Percentiles rank a stretch among this genome's conserved stretches.
These are phyloP conservation scores for Eupithecia subumbrata DNA, from an alignment of 2,888 invertebrate genomes.

Conservation along the genomic window DNA sequence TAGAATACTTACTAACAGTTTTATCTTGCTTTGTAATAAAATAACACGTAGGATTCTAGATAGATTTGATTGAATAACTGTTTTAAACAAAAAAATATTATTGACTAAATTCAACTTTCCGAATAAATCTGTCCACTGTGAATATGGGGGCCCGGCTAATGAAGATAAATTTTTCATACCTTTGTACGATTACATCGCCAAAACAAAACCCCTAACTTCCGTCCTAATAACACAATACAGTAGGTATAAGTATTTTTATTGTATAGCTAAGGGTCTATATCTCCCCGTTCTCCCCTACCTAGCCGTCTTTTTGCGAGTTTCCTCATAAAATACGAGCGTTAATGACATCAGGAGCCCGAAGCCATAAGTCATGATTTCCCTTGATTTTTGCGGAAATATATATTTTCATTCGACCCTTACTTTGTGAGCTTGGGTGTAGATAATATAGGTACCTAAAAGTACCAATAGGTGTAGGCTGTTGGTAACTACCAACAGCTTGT, in stretches of 20 bases:
- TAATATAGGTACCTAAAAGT: neutral
- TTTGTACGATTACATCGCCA: neutral
- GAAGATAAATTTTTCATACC: slow-evolving; percentile 4
- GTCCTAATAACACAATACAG: neutral
- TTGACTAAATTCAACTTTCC: neutral
- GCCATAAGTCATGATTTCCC: slow-evolving; percentile 77
- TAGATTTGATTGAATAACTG: no score
- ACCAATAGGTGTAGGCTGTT: neutral
- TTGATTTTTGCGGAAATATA: slow-evolving; percentile 68
- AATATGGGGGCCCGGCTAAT: neutral
- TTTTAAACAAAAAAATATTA: no score
- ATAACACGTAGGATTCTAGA: no score
- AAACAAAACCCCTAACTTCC: neutral
- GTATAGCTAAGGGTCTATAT: slow-evolving; percentile 6
- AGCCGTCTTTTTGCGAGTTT: slow-evolving; percentile 42
- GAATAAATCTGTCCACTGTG: neutral
- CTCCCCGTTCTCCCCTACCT: slow-evolving; percentile 17
- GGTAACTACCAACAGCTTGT: neutral
- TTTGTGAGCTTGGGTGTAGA: neutral
- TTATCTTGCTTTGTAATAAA: no score
- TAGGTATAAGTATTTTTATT: neutral
- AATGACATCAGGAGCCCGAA: slow-evolving; percentile 68
- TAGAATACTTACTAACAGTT: no score
- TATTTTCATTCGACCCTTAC: slow-evolving; percentile 54
- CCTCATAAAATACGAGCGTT: slow-evolving; percentile 65